Base-by-base conservation (phyloP, 1,140 invertebrate genomes). In the Odontomachus brunneus region DNA sequence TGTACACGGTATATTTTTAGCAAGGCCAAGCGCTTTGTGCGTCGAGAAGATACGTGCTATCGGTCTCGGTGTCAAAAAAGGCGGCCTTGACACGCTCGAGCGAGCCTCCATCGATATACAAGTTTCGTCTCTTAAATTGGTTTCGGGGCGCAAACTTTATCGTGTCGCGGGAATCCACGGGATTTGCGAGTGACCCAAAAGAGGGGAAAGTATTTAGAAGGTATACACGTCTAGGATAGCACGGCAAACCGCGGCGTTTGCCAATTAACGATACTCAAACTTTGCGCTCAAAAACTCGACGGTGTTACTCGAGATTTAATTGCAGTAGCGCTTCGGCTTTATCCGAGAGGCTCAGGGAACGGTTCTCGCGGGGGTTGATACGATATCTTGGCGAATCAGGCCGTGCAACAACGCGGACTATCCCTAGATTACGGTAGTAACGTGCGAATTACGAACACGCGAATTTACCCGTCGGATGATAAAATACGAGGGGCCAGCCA, bases 241-340 rank as follows among this genome's bases (percentile, higher is more conserved):
- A 71, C 75, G 17, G 51, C 51, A 80, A 71, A 71, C 75, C 53
- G 38, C 75, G 65, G 65, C 51, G 53, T 71, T 69, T 57, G 75
- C 75, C 51, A 80, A 80, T 80, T 80, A 80, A 80, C 75, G 65
- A 80, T 69, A 80, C 63, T 80, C 65, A 80, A 80, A 80, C 75
- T 71, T 80, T 44, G 51, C 51, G 33, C 38, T 57, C 22, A 57
- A 80, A 71, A 80, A 80, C 74, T 76, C 44, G 15, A 29, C 65
- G 65, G 51, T 55, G 33, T 71, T 80, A 80, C 75, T 48, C 44
- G 65, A 71, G 75, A 80, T 71, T 71, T 71, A 80, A 80, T 80
- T 71, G 75, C 75, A 71, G 63, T 22, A 51, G 65, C 53, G 65
- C 53, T 69, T 51, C 22, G 17, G 48, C 15, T 69, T 44, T 67